These are phyloP conservation scores for Tachypleus tridentatus DNA, from an alignment of 1,140 invertebrate species.

Conservation along the genomic window DNA sequence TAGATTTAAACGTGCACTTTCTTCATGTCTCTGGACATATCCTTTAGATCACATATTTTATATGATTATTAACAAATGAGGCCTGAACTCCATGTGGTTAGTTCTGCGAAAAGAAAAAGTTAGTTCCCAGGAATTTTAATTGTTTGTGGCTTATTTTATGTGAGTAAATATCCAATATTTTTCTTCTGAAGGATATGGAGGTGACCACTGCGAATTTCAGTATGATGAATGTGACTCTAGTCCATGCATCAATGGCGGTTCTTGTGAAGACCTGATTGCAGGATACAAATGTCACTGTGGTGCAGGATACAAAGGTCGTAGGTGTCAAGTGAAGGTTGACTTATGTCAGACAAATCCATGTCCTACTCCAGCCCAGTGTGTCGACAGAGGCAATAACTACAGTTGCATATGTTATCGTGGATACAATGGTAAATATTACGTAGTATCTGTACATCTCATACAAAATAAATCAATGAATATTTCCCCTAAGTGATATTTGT, in stretches of 20 bases:
- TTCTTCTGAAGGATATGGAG: conserved; percentile 17
- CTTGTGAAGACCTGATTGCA: conserved; percentile 25
- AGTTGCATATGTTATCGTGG: conserved; percentile 55
- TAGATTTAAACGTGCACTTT: too few relatives aligned
- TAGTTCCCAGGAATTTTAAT: too few relatives aligned
- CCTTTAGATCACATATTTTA: too few relatives aligned
- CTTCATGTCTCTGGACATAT: too few relatives aligned
- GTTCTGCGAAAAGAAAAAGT: too few relatives aligned
- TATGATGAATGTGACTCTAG: conserved; percentile 44
- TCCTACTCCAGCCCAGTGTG: conserved; percentile 46
- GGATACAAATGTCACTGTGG: conserved; percentile 39
- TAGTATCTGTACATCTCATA: too few relatives aligned
- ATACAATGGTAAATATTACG: conserved; percentile 40
- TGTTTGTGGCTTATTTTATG: too few relatives aligned
- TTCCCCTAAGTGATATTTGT: too few relatives aligned
- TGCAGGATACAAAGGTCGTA: conserved; percentile 32
- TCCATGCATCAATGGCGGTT: conserved; percentile 35
- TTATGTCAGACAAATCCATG: conserved; percentile 56
- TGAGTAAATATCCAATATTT: too few relatives aligned
- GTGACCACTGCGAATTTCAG: conserved; percentile 23
- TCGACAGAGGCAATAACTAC: conserved; percentile 55
- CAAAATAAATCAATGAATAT: too few relatives aligned
- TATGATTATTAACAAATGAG: too few relatives aligned
- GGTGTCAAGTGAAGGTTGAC: conserved; percentile 40
- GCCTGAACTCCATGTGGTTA: too few relatives aligned